Evolutionary conservation across 2,113 vertebrate genomes (phyloP), one percentile per base, ranked within the genome.

Genomic region (Atractosteus spatula): DNA sequence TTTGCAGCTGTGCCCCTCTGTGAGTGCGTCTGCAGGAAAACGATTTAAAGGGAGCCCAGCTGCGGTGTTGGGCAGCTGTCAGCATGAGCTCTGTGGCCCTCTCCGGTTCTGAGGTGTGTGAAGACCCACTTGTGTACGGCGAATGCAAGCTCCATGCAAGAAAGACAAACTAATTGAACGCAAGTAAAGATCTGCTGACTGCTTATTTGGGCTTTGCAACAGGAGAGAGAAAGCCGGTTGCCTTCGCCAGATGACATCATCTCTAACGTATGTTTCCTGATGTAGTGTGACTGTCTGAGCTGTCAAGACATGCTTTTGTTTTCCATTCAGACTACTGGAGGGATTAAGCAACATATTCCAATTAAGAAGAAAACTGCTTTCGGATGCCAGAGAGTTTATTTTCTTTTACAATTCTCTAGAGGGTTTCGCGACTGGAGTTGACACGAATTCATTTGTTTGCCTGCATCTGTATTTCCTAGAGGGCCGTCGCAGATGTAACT

Each of bases 1-100:
- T 84, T 75, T 82, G 84, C 89, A 88, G 86, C 86, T 89, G 87
- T 79, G 81, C 75, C 78, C 78, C 66, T 77, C 68, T 78, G 81
- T 85, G 80, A 78, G 43, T 41, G 68, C 66, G 73, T 74, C 47
- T 12, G 75, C 79, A 87, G 86, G 86, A 89, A 88, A 84, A 81
- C 29, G 14, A 78, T 65, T 0, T 55, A 79, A 85, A 83, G 85
- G 10, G 47, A 10, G 47, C 47, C 10, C 47, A 51, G 47, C 29
- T 29, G 29, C 81, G 75, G 80, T 87, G 78, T 86, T 85, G 76
- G 82, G 79, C 74, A 61, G 63, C 16, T 74, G 68, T 69, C 76
- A 29, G 45, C 79, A 29, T 8, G 77, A 80, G 78, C 73, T 74
- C 0, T 72, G 56, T 62, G 65, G 69, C 68, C 62, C 75, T 73